phyloP scores from a whole-genome alignment of 2,797 vertebrate genomes.

The Syndactyla subalaris region DNA sequence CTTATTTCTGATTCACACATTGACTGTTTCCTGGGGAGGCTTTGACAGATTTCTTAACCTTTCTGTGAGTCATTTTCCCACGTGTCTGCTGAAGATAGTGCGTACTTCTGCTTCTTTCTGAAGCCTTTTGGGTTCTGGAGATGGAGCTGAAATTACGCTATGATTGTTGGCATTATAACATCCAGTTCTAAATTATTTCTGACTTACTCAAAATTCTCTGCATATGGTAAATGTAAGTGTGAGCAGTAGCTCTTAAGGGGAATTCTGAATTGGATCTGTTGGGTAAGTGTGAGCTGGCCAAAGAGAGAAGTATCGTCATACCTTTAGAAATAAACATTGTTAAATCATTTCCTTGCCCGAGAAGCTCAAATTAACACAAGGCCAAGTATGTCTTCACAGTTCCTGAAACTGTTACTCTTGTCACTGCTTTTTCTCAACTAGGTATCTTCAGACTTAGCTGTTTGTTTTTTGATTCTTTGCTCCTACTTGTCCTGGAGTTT shows the following conservation, averaged over 20 bases:
- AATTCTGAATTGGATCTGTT: not conserved
- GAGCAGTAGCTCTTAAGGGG: not conserved
- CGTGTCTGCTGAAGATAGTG: not conserved
- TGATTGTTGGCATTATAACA: not conserved
- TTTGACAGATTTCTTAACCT: constrained; percentile 55
- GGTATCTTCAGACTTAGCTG: not conserved
- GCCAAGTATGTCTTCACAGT: not conserved
- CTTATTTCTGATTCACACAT: constrained; percentile 21
- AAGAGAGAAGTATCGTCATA: not conserved
- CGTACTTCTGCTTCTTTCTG: constrained; percentile 1
- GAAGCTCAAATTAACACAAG: not conserved
- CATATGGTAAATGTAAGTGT: not conserved
- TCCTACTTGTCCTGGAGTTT: not conserved
- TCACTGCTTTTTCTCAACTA: not conserved
- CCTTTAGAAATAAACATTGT: constrained; percentile 26
- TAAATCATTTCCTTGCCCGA: not conserved
- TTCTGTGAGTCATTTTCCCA: constrained; percentile 50
- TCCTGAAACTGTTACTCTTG: not conserved
- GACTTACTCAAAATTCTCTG: not conserved
- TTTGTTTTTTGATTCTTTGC: not conserved
- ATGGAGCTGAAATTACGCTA: not conserved
- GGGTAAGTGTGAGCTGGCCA: not conserved
- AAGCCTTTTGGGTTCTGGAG: not conserved
- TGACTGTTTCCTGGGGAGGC: constrained; percentile 35
- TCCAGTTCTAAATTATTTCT: not conserved